phyloP scores from a whole-genome alignment of 2,797 vertebrate species.

The Anableps anableps region DNA sequence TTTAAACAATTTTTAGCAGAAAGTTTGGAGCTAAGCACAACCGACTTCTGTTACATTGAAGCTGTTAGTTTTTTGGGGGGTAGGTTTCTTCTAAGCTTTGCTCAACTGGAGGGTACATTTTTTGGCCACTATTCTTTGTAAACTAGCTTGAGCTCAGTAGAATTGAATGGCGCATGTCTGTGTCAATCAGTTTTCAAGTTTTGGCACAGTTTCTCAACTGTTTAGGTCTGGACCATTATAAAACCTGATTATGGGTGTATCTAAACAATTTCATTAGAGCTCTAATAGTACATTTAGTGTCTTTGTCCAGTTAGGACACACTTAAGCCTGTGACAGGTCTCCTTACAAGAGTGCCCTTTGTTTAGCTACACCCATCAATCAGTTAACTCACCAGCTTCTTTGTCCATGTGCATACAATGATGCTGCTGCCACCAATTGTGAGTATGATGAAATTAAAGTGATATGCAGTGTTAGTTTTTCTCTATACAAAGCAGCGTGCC shows the following conservation, averaged over 20 bases:
- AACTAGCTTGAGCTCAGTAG: background rate
- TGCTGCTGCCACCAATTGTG: background rate
- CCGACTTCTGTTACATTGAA: background rate
- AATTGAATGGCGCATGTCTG: background rate
- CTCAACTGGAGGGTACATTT: background rate
- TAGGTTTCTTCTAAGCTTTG: background rate
- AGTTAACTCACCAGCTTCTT: background rate
- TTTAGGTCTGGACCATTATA: background rate
- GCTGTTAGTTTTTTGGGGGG: background rate
- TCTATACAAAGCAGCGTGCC: background rate
- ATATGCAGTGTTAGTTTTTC: background rate
- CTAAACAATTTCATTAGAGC: background rate
- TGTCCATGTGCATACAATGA: background rate
- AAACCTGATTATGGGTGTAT: background rate
- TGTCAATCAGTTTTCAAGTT: too few relatives aligned
- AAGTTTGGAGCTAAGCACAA: background rate
- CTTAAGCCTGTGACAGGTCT: background rate
- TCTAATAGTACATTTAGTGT: background rate
- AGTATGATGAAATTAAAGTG: background rate
- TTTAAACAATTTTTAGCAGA: background rate
- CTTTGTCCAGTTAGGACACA: background rate
- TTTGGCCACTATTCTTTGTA: background rate
- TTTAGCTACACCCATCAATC: background rate
- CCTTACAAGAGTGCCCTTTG: background rate
- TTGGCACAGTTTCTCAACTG: too few relatives aligned